Conservation (phyloP, 2,888 invertebrate species). For the Myopa testacea region DNA sequence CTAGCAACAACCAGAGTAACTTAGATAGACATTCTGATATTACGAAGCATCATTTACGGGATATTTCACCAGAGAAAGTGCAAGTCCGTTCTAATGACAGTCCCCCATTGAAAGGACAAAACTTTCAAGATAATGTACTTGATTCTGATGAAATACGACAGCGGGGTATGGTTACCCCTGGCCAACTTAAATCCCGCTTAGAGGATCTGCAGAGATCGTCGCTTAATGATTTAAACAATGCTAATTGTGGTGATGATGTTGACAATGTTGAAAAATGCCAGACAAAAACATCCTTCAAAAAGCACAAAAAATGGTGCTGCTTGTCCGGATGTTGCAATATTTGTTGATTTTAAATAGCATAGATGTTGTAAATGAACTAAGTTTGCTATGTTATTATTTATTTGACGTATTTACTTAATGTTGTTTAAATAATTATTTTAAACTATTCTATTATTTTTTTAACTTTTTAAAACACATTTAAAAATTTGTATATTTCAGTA, state of each 20-base stretch:
- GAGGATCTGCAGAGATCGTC: conserved; percentile 67
- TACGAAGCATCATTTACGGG: conserved; percentile 38
- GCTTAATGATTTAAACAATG: conserved; percentile 47
- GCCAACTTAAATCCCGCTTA: conserved; percentile 74
- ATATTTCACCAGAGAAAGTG: neutral
- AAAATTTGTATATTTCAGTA: neutral
- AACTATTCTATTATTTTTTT: neutral
- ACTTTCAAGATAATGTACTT: neutral
- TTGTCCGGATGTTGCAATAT: conserved; percentile 58
- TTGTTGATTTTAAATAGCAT: conserved; percentile 18
- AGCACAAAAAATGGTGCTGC: conserved; percentile 49
- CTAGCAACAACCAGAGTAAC: conserved; percentile 55
- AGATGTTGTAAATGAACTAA: conserved; percentile 30
- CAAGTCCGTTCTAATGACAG: neutral
- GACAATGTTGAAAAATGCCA: conserved; percentile 55
- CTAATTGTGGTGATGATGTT: conserved; percentile 56
- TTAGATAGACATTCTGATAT: conserved; percentile 38
- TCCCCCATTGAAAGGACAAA: conserved; percentile 24
- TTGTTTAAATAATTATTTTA: conserved; percentile 6
- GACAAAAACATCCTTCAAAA: conserved; percentile 46
- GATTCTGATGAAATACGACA: conserved; percentile 47
- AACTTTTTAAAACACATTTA: neutral
- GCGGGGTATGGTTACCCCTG: conserved; percentile 72
- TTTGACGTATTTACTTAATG: conserved; percentile 6
- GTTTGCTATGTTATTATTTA: neutral